Conservation (phyloP, 2,113 vertebrate genomes). For the Mobula birostris region DNA sequence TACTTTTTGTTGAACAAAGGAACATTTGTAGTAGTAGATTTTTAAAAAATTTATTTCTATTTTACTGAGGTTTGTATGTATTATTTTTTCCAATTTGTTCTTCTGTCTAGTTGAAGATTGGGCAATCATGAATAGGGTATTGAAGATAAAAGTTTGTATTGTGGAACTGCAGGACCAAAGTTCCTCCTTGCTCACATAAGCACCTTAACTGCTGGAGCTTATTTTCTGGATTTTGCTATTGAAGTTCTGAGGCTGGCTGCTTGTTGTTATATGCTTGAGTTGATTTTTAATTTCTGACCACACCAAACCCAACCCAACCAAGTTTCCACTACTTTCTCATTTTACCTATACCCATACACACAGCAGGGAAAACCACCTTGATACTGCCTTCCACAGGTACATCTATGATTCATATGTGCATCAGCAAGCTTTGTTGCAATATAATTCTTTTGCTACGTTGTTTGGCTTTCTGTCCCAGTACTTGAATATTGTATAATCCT, state of each 20-base stretch:
- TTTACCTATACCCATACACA: background rate
- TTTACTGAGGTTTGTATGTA: background rate
- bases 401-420: background rate
- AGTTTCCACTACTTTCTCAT: background rate
- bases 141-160: background rate
- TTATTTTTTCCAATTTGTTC: background rate
- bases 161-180: background rate
- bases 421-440: background rate
- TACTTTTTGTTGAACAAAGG: too few relatives aligned
- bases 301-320: too few relatives aligned
- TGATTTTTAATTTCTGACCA: background rate
- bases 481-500: background rate
- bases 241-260: background rate
- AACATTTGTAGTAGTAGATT: background rate
- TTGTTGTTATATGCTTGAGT: background rate
- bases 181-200: background rate
- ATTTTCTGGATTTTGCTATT: background rate
- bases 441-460: background rate
- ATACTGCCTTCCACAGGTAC: background rate
- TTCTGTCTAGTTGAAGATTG: background rate
- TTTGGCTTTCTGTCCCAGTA: too few relatives aligned
- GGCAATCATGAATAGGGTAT: background rate
- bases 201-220: background rate
- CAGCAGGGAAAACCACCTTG: background rate
- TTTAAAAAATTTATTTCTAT: background rate